These are phyloP conservation scores for Dendrolimus kikuchii DNA, from an alignment of 1,140 invertebrate species.

Conservation along the genomic window DNA sequence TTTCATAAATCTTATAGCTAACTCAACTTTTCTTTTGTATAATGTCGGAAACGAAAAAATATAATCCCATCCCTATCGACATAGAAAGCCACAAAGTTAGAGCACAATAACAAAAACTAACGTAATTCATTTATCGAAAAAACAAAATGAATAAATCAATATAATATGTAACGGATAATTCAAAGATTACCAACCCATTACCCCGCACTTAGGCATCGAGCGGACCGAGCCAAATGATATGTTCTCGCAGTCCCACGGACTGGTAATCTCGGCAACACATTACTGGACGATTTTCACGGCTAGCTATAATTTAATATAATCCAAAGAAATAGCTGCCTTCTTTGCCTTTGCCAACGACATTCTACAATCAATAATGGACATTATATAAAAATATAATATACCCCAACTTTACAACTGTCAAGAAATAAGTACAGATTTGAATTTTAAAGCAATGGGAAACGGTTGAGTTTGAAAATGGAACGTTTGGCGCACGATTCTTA, in stretches of 20 bases:
- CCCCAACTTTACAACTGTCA: slow-evolving; percentile 7
- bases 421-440: background rate
- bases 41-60: background rate
- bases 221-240: slow-evolving; percentile 58
- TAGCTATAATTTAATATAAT: slow-evolving; percentile 71
- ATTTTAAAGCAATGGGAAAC: slow-evolving; percentile 18
- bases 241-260: slow-evolving; percentile 54
- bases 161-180: slow-evolving; percentile 51
- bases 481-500: slow-evolving; percentile 1
- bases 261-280: slow-evolving; percentile 60
- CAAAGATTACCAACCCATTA: slow-evolving; percentile 57
- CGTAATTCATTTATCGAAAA: slow-evolving; percentile 26
- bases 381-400: slow-evolving; percentile 11
- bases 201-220: slow-evolving; percentile 41
- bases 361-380: slow-evolving; percentile 24
- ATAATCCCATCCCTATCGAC: too few relatives aligned
- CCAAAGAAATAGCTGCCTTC: slow-evolving; percentile 68
- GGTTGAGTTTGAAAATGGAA: slow-evolving; percentile 22
- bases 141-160: slow-evolving; percentile 47
- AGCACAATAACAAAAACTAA: slow-evolving; percentile 13
- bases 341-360: slow-evolving; percentile 25
- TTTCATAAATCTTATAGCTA: background rate
- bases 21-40: background rate
- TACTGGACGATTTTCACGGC: slow-evolving; percentile 67
- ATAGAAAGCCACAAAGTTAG: background rate